phyloP scores from a whole-genome alignment of 2,888 invertebrate species.

The Julus scanicus region DNA sequence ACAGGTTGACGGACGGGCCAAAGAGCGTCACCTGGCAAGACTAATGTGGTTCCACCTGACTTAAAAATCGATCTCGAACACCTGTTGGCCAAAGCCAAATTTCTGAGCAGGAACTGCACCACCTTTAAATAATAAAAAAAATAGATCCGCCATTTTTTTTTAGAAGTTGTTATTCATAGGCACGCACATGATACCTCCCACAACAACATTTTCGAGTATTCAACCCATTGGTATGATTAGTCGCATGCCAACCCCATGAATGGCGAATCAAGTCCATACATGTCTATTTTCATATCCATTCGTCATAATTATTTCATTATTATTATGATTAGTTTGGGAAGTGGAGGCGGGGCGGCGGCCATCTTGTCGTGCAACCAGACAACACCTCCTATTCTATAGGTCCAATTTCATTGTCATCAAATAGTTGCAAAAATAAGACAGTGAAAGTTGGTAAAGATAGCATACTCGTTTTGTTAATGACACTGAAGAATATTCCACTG shows the following conservation, averaged over 20 bases:
- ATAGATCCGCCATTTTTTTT: no score
- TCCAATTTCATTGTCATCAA: background rate
- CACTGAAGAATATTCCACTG: background rate
- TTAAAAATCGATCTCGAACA: slow-evolving; percentile 19
- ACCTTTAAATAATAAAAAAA: background rate
- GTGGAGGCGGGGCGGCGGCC: background rate
- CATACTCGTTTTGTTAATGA: background rate
- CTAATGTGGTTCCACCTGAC: slow-evolving; percentile 33
- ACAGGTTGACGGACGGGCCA: slow-evolving; percentile 25
- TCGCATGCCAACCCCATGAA: background rate
- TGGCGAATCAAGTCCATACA: background rate
- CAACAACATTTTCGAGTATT: slow-evolving; percentile 10
- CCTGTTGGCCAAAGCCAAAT: background rate
- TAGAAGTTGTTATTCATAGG: background rate
- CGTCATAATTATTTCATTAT: background rate
- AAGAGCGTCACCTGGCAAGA: slow-evolving; percentile 33
- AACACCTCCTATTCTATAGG: background rate
- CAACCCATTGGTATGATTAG: background rate
- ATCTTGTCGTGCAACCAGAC: background rate
- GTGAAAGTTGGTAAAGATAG: slow-evolving; percentile 19
- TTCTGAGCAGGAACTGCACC: background rate
- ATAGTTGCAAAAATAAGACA: background rate
- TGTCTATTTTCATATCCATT: background rate
- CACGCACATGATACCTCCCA: slow-evolving; percentile 2
- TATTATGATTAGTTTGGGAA: background rate